These are phyloP conservation scores for Pipistrellus nathusii DNA, from an alignment of 2,797 vertebrate species.

Conservation along the genomic window DNA sequence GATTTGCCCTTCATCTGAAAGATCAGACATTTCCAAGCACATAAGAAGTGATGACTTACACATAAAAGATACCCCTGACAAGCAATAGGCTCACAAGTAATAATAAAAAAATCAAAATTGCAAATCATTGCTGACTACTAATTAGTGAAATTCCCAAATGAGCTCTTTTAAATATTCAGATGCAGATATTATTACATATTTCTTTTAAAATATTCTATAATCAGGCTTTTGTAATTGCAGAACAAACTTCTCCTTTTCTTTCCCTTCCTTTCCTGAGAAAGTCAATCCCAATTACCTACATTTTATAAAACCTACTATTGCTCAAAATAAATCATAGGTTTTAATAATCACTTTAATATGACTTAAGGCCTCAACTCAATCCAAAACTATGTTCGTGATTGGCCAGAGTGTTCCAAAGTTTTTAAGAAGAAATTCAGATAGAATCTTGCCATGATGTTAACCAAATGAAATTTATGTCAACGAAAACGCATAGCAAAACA, in stretches of 20 bases:
- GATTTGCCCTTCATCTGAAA: constrained; percentile 16
- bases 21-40: neutral
- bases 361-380: constrained; percentile 79
- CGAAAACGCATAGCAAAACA: neutral
- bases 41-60: neutral
- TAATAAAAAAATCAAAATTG: neutral
- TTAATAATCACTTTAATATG: constrained; percentile 17
- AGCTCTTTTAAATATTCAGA: constrained; percentile 24
- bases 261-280: neutral
- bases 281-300: neutral
- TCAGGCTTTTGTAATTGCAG: neutral
- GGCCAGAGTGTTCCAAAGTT: neutral
- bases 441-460: constrained; percentile 23
- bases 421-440: neutral
- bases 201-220: neutral
- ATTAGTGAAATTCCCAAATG: neutral
- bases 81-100: neutral
- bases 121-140: neutral
- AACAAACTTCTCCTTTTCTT: constrained; percentile 23
- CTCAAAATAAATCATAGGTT: constrained; percentile 20
- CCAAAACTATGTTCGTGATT: neutral
- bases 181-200: neutral
- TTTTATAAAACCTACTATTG: constrained; percentile 11
- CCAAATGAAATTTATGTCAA: neutral
- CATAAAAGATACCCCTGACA: neutral